Evolutionary conservation across 1,140 invertebrate genomes (phyloP).

Genomic region (Lasioglossum albipes): DNA sequence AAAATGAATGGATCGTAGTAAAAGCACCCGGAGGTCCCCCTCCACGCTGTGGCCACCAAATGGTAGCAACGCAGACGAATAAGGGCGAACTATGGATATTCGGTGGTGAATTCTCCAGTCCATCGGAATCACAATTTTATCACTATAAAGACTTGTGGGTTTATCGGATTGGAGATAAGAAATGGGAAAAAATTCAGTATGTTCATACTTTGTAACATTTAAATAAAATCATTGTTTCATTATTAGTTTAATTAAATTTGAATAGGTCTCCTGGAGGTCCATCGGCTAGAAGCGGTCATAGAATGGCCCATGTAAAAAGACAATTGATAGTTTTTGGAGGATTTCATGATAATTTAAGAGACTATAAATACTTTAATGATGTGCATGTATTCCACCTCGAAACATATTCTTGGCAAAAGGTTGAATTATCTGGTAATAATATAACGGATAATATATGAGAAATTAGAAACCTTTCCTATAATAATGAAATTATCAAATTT

Average conservation of each 20-base stretch:
- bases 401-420: constrained; percentile 89
- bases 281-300: constrained; percentile 92
- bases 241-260: constrained; percentile 61
- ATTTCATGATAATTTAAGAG: constrained; percentile 92
- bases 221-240: not conserved
- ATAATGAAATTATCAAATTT: constrained; percentile 28
- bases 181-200: constrained; percentile 93
- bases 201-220: constrained; percentile 19
- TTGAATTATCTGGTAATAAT: constrained; percentile 84
- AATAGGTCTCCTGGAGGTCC: constrained; percentile 86
- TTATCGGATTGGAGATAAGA: constrained; percentile 87
- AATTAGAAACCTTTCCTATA: not conserved
- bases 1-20: constrained; percentile 89
- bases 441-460: not conserved
- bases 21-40: constrained; percentile 90
- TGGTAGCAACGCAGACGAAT: constrained; percentile 85
- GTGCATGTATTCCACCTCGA: constrained; percentile 91
- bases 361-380: constrained; percentile 95
- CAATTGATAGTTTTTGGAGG: constrained; percentile 94
- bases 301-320: constrained; percentile 91
- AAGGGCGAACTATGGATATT: constrained; percentile 92
- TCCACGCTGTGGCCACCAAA: constrained; percentile 93
- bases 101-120: constrained; percentile 95
- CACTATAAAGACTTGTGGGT: constrained; percentile 97
- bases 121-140: constrained; percentile 94